Base-by-base conservation (phyloP, 2,888 invertebrate genomes). In the Mesorhabditis sp. region DNA sequence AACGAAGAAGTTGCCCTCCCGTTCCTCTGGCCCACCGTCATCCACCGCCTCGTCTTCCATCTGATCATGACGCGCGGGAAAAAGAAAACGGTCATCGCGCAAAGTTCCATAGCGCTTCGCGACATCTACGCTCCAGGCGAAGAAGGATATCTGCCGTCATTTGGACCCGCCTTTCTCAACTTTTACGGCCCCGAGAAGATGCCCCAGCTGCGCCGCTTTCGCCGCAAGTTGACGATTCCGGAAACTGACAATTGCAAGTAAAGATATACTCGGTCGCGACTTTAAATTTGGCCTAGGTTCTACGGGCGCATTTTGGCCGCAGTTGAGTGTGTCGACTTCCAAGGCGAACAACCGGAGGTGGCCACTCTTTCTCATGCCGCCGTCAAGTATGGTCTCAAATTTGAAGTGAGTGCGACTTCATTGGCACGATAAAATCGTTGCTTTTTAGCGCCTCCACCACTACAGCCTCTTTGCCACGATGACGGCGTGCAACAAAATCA, bases 21-120 rank as follows among this genome's bases (percentile, higher is more conserved):
- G 5, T 76, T 82, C 42, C 75, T 77, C 70, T 82, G 81, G 81
- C 83, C 83, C 4, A 78, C 80, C 58, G 79, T 80, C 43, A 75
- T 80, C 44, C 75, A 77, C 42, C 71, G n/a, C 10, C n/a, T 82
- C n/a, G 67, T 72, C 15, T 75, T 82, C 45, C 75, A 76, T 10
- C 66, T 82, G 41, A 74, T 77, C 43, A 65, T 74, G 10, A 72
- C 74, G 64, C 69, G 67, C 10, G 76, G 76, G 61, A 65, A 67
- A 68, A 70, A 67, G 42, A 67, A 65, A 10, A 70, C 66, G 0
- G 68, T 72, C 28, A 68, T 79, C 7, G 76, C 74, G 42, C 70
- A 50, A 72, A 50, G 63, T 68, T 13, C 5, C 10, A 64, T 80
- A 43, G 72, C 74, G 4, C 70, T 83, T 71, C 68, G 72, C 62